Evolutionary conservation across 2,888 invertebrate genomes (phyloP).

Genomic region (Amphimallon solstitiale): DNA sequence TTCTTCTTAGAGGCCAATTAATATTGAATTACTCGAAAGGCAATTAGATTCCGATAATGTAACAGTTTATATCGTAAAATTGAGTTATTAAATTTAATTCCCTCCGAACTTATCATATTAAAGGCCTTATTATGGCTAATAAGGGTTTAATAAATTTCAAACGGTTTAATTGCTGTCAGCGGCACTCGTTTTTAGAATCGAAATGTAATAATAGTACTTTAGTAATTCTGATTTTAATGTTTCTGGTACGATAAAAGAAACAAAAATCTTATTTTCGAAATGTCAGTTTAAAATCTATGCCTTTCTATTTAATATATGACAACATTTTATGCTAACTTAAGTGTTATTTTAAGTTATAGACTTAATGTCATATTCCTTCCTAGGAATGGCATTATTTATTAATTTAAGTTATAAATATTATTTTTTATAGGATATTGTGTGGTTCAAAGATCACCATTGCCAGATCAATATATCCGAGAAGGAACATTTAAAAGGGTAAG

Average conservation of each 20-base stretch:
- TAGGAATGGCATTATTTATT: no score
- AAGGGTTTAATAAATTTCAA: constrained; percentile 27
- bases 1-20: background rate
- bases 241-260: background rate
- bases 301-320: no score
- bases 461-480: constrained; percentile 85
- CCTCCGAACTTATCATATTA: constrained; percentile 22
- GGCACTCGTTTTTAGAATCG: background rate
- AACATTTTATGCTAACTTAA: no score
- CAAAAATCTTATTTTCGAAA: no score
- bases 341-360: no score
- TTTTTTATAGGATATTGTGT: constrained; percentile 77
- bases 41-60: constrained; percentile 13
- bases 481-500: constrained; percentile 87
- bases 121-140: constrained; percentile 19
- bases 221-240: background rate
- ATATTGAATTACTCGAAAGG: constrained; percentile 7
- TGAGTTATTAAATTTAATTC: constrained; percentile 25
- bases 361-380: no score
- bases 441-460: constrained; percentile 83
- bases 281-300: no score
- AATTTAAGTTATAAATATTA: no score
- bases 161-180: constrained; percentile 18
- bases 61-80: constrained; percentile 16
- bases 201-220: constrained; percentile 3